phyloP scores from a whole-genome alignment of 2,797 vertebrate species.

The Sebastes variabilis region DNA sequence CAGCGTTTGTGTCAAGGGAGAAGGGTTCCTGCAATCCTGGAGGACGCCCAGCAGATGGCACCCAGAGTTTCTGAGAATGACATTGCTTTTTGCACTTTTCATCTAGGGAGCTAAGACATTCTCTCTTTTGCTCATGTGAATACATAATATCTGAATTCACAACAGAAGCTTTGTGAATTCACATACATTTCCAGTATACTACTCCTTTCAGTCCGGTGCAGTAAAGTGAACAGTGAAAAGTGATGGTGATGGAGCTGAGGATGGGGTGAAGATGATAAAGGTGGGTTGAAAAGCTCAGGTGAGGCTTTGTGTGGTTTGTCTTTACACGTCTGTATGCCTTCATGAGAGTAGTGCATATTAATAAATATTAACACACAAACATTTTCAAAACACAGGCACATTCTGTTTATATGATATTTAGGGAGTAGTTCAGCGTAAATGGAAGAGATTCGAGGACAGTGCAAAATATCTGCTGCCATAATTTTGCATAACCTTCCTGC shows the following conservation, averaged over 20 bases:
- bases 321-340: background rate
- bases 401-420: background rate
- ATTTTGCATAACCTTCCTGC: constrained; percentile 7
- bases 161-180: background rate
- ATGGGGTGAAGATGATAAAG: constrained; percentile 17
- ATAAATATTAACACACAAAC: background rate
- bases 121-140: background rate
- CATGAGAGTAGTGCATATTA: background rate
- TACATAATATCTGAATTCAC: background rate
- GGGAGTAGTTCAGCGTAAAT: background rate
- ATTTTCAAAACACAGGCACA: background rate
- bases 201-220: background rate
- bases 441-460: background rate
- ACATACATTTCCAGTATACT: background rate
- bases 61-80: constrained; percentile 30
- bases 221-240: constrained; percentile 4
- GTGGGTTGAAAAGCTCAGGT: background rate
- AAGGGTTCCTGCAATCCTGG: constrained; percentile 32
- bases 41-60: constrained; percentile 69
- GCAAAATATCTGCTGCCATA: background rate
- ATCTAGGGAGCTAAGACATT: background rate
- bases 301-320: background rate
- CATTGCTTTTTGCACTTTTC: constrained; percentile 13
- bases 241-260: constrained; percentile 23
- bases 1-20: background rate